A percentile compares a stretch with the other conserved stretches of the same genome.
phyloP scores from a whole-genome alignment of 2,113 vertebrate species.

The Xenus cinereus region DNA sequence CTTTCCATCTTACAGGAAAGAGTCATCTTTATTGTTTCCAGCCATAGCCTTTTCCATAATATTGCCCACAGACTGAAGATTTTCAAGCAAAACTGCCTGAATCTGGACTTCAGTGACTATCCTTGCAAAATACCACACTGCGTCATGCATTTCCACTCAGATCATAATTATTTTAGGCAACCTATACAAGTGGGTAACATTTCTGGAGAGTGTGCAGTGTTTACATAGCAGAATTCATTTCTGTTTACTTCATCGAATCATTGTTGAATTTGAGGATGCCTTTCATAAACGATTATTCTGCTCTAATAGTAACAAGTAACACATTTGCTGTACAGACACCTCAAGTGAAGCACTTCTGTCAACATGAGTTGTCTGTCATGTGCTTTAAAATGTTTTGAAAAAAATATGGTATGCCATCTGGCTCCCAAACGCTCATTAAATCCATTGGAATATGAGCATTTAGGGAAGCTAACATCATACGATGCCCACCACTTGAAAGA shows the following conservation, averaged over 20 bases:
- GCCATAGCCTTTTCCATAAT: neutral
- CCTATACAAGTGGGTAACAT: neutral
- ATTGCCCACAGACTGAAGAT: neutral
- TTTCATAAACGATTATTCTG: conserved; percentile 60
- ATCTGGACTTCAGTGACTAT: neutral
- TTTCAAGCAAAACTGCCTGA: neutral
- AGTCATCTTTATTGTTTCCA: neutral
- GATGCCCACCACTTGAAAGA: neutral
- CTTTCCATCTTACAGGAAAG: neutral
- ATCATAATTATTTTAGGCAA: neutral
- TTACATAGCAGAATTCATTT: conserved; percentile 25
- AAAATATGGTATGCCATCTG: conserved; percentile 39
- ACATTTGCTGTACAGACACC: conserved; percentile 54
- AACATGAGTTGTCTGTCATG: conserved; percentile 24
- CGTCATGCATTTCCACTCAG: neutral
- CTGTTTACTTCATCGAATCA: conserved; percentile 23
- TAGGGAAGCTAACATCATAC: neutral
- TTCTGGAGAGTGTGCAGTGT: neutral
- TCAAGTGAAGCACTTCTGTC: neutral
- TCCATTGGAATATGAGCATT: neutral
- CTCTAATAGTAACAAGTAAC: conserved; percentile 55
- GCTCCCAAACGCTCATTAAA: conserved; percentile 5
- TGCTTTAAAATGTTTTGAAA: conserved; percentile 9
- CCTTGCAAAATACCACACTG: neutral
- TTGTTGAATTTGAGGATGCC: conserved; percentile 11